Base-by-base conservation (phyloP, 2,113 vertebrate species). In the Archilochus colubris region DNA sequence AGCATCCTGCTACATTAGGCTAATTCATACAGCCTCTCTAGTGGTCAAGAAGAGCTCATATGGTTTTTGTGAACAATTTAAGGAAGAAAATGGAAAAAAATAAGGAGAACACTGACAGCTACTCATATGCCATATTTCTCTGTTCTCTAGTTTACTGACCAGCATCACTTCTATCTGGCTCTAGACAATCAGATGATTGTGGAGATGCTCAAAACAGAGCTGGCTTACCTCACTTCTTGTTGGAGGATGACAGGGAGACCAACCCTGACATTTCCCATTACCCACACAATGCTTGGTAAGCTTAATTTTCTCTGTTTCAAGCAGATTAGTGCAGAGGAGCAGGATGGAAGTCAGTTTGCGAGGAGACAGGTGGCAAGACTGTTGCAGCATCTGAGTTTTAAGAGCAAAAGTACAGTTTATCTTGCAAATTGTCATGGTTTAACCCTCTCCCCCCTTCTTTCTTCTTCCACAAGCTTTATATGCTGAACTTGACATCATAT, bases 171-270 rank as follows among this genome's bases (percentile, higher is more conserved):
- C 98, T 99, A 99, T 96, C 96, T 99, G 97, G 99, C 99, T 11
- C 97, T 99, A 97, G 99, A 99, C 98, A 99, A 99, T 51, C 99
- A 98, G 97, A 99, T 99, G 99, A 99, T 99, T 25, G 99, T 99
- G 93, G 99, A 99, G 94, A 99, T 99, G 99, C 97, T 99, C 86
- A 97, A 98, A 40, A 99, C 98, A 6, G 99, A 99, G 87, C 96
- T 99, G 96, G 98, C 99, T 61, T 99, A 99, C 88, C 98, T 99
- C 30, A 99, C 98, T 25, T 99, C 98, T 44, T 98, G 99, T 95
- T 99, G 99, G 99, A 98, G 99, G 95, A 99, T 99, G 99, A 99
- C 99, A 1, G 99, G 99, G 86, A 98, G 99, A 70, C 99, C 99
- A 78, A 99, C 98, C 1, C 97, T 99, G 83, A 99, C 98, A 2